Evolutionary conservation across 2,797 vertebrate genomes (phyloP), one percentile per base, ranked within the genome.

Genomic region (Hemibagrus guttatus): DNA sequence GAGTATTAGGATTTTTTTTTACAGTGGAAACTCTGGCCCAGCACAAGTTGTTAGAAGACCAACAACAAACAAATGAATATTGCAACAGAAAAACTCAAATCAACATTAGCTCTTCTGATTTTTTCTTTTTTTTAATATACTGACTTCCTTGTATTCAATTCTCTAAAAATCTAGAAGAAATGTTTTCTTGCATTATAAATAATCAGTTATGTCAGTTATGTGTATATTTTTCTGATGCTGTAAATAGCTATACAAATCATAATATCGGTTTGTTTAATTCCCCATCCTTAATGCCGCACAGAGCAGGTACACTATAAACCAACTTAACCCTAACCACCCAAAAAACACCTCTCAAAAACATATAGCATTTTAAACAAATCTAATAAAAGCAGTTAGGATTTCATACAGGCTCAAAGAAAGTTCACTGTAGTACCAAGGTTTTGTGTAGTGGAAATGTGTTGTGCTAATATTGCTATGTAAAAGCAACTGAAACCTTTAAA

Each of bases 401-500:
- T 92, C 89, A 94, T 93, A 94, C 93, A 94, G 94, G 94, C 92
- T 93, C 90, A 93, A 94, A 94, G 92, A 93, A 94, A 93, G 93
- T 95, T 94, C 91, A 93, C 89, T 91, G 89, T 92, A 93, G 93
- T 94, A 93, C 94, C 93, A 94, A 95, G 94, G 95, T 94, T 94
- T 94, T 93, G 92, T 93, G 94, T 93, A 92, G 87, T 92, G 91
- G 93, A 88, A 89, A 92, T 88, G 91, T 90, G 93, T 92, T 93
- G 90, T 93, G 92, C 93, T 93, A 80, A 91, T 90, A 93, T 76
- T 94, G 92, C 92, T 92, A 94, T 63, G 92, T 88, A 91, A 93
- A 93, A 93, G 93, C 91, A 93, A 90, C 93, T 88, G 91, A 85
- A 94, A 92, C 90, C 88, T 88, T 39, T 85, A 93, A 93, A 89